Evolutionary conservation across 1,140 invertebrate genomes (phyloP), one percentile per base, ranked within the genome.

Genomic region (Calosoma granatense): DNA sequence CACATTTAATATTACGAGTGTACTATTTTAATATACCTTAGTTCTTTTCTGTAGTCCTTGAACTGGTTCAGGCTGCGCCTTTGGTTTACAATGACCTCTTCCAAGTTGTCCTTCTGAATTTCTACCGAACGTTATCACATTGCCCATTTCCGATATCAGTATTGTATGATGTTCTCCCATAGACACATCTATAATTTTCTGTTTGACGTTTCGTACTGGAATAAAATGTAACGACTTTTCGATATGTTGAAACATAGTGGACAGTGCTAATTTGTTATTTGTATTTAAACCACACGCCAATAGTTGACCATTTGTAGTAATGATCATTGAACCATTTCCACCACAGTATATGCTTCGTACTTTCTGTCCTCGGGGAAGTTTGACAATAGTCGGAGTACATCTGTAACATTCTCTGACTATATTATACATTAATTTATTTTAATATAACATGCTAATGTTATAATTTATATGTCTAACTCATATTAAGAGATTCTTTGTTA

Each of bases 251-350:
- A 47, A 47, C 17, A 17, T 47, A 12, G 41, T 12, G 59, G 78
- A 76, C 12, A 88, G 72, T 20, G 84, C 86, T 0, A 89, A 73
- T 69, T 86, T 86, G 64, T 87, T 88, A 63, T 80, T 71, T 26
- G 75, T 70, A 67, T 90, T 90, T 51, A 72, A 78, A 20, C 87
- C 87, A 70, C 83, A 86, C 12, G 79, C 81, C 47, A 81, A 78
- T 20, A 88, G 61, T 21, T 74, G 72, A n/a, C 83, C 85, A 56
- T 76, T 75, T 55, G 79, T 73, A 15, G 84, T 83, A 1, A 88
- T 69, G n/a, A 86, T 72, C 55, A 83, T 79, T 0, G 82, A 84
- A 4, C 77, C 79, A 65, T 88, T 81, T 0, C 73, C 72, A 1
- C 86, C 85, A 65, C 83, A 85, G 64, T 74, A 72, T 0, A 85